A percentile compares a stretch with the other conserved stretches of the same genome.
Conservation (phyloP, 2,888 invertebrate genomes). For the Disparrhopalites patrizii region DNA sequence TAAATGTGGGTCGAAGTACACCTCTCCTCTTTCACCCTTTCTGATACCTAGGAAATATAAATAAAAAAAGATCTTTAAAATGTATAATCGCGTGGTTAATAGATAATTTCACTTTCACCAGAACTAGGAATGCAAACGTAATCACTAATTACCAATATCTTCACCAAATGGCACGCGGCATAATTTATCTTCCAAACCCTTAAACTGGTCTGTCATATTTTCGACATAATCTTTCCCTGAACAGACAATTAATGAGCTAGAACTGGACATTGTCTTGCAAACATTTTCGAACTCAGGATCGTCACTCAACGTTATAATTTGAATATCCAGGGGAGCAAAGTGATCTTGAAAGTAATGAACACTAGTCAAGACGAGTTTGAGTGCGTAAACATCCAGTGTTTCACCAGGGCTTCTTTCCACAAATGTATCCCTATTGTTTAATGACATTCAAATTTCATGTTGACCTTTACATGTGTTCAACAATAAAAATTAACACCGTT, state of each 20-base stretch:
- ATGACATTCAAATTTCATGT: no score
- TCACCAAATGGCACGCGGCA: constrained; percentile 46
- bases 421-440: constrained; percentile 85
- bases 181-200: constrained; percentile 44
- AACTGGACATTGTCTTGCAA: not conserved
- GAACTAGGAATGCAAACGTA: not conserved
- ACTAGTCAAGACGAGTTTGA: constrained; percentile 66
- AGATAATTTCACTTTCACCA: not conserved
- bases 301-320: constrained; percentile 43
- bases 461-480: no score
- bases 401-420: constrained; percentile 76
- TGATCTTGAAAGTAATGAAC: constrained; percentile 38
- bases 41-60: not conserved
- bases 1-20: constrained; percentile 35
- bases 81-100: not conserved
- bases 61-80: not conserved
- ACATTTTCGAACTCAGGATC: constrained; percentile 40
- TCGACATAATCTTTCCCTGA: constrained; percentile 41
- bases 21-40: constrained; percentile 5
- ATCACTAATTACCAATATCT: constrained; percentile 36
- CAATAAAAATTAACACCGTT: no score
- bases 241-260: constrained; percentile 10
- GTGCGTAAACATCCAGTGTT: constrained; percentile 83
- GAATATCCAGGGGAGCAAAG: constrained; percentile 31
- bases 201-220: constrained; percentile 37